Conservation (phyloP, 1,140 invertebrate species). For the silkworm (Bombyx mori) region DNA sequence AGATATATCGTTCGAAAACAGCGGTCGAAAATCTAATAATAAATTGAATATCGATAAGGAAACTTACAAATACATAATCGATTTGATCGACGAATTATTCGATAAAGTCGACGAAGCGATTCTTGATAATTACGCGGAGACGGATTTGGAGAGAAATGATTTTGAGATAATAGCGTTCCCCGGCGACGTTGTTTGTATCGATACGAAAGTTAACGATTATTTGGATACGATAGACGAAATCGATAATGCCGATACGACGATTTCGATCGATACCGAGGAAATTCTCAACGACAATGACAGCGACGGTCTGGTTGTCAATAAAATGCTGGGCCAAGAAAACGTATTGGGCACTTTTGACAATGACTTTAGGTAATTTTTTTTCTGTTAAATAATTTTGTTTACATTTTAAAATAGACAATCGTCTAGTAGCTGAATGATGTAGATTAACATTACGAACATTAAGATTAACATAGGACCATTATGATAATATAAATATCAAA, state of each 20-base stretch:
- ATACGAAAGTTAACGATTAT: conserved; percentile 23
- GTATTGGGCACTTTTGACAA: conserved; percentile 1
- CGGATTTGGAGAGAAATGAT: conserved; percentile 21
- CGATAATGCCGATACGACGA: conserved; percentile 23
- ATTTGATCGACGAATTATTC: conserved; percentile 34
- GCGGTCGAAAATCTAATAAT: conserved; percentile 5
- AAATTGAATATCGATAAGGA: conserved; percentile 11
- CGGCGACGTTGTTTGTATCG: conserved; percentile 7
- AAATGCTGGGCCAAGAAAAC: conserved; percentile 8
- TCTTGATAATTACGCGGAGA: conserved; percentile 12
- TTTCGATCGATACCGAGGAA: conserved; percentile 20
- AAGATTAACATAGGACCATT: too few relatives aligned
- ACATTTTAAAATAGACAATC: too few relatives aligned
- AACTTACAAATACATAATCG: conserved; percentile 17
- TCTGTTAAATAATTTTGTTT: too few relatives aligned
- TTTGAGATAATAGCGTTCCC: conserved; percentile 38
- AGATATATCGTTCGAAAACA: conserved; percentile 28
- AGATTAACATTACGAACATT: too few relatives aligned
- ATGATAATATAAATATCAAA: too few relatives aligned
- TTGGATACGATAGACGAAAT: conserved; percentile 42
- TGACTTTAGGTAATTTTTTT: conserved; percentile 11
- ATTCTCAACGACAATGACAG: conserved; percentile 25
- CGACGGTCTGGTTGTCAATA: conserved; percentile 23
- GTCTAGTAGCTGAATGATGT: too few relatives aligned
- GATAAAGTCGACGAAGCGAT: conserved; percentile 32